phyloP scores from a whole-genome alignment of 2,888 invertebrate species.

The Dilophus febrilis region DNA sequence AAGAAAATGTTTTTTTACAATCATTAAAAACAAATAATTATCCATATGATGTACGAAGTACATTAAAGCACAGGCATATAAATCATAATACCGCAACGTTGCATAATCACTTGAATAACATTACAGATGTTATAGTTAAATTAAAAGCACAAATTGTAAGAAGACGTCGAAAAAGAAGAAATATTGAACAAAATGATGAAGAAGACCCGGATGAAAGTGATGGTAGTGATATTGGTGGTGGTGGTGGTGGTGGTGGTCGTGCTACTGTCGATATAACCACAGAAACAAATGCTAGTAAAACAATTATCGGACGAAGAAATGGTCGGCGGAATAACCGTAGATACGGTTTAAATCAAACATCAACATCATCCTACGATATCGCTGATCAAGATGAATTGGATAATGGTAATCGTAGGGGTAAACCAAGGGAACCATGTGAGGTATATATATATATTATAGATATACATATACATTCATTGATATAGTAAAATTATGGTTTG shows the following conservation, averaged over 20 bases:
- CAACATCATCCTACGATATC: constrained; percentile 1
- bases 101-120: constrained; percentile 1
- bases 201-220: constrained; percentile 1
- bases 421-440: constrained; percentile 49
- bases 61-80: too few species aligned
- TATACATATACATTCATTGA: too few species aligned
- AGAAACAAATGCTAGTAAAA: background rate
- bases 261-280: too few species aligned
- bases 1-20: too few species aligned
- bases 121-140: constrained; percentile 16
- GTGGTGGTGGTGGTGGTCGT: background rate
- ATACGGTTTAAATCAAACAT: background rate
- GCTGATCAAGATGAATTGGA: constrained; percentile 5
- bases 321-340: background rate
- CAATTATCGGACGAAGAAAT: background rate
- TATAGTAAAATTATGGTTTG: too few species aligned
- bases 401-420: constrained; percentile 7
- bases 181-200: constrained; percentile 4
- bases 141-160: constrained; percentile 24
- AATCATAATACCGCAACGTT: too few species aligned
- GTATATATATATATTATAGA: too few species aligned
- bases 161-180: constrained; percentile 15
- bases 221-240: too few species aligned
- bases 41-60: too few species aligned
- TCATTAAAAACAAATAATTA: too few species aligned